Percentiles rank a stretch among this genome's conserved stretches.
Evolutionary conservation across 1,140 invertebrate species (phyloP).

Genomic region (Semibalanus balanoides): DNA sequence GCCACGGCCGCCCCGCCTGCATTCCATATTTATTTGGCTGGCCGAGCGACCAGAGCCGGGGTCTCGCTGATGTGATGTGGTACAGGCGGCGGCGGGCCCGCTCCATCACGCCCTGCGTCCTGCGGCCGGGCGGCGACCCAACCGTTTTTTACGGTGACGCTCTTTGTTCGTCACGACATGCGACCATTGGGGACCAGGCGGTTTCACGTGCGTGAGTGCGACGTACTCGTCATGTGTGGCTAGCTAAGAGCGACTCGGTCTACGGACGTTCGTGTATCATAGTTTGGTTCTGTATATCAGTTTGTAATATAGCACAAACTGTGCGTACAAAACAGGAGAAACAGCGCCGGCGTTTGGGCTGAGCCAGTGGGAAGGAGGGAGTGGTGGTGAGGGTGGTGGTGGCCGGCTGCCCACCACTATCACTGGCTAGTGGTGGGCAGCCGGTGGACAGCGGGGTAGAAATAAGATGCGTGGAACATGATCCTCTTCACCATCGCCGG

Average conservation of each 20-base stretch:
- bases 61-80: neutral
- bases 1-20: too few species aligned
- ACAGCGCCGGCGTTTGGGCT: too few species aligned
- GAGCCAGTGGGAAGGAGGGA: too few species aligned
- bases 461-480: too few species aligned
- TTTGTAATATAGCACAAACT: constrained; percentile 1
- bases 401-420: too few species aligned
- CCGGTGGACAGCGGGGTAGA: too few species aligned
- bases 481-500: too few species aligned
- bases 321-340: neutral
- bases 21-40: neutral
- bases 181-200: neutral
- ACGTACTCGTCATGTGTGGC: neutral
- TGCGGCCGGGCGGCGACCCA: too few species aligned
- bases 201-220: neutral
- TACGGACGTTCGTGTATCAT: neutral
- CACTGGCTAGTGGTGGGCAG: too few species aligned
- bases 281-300: neutral
- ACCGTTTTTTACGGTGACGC: neutral
- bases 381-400: too few species aligned
- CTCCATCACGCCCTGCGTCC: neutral
- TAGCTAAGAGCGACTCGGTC: neutral
- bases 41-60: too few species aligned
- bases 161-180: neutral
- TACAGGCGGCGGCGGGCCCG: too few species aligned